Base-by-base conservation (phyloP, 2,888 invertebrate species). In the Tetragnatha montana region DNA sequence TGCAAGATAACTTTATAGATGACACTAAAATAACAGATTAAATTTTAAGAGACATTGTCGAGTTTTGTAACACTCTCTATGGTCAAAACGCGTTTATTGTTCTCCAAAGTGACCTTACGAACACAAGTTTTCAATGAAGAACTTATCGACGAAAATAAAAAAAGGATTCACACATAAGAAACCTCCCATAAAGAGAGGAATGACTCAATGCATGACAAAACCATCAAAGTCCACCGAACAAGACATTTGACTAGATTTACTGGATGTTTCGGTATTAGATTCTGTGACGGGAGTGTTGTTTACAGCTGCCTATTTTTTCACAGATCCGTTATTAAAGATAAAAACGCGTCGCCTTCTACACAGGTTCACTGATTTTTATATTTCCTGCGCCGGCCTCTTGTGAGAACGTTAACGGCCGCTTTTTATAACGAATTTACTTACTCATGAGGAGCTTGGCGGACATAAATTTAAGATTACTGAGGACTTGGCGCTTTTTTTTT, bases 191-290 rank as follows among this genome's bases (percentile, higher is more conserved):
- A 51, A 82, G 60, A 71, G 81, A 71, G n/a, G n/a, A 81, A 49
- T 19, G 60, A 21, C 70, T 10, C 21, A 73, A 50, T 51, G 14
- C n/a, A 19, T 74, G 82, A 81, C 81, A 81, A 75, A 81, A 69
- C 69, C 81, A 75, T 87, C 87, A 87, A 87, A 87, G 22, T 81
- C 70, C 50, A 51, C 49, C 74, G 75, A 81, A 87, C 81, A 86
- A 71, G 87, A 50, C 87, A 69, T 81, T 87, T 81, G 87, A 81
- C 78, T 84, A 84, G 86, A 81, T 81, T 87, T 87, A 88, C 81
- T 88, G 60, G 22, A 78, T 87, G 87, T 87, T 74, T 81, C 69
- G 75, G 69, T 22, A 76, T 81, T 81, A 69, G 81, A 76, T 70
- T 76, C 87, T 87, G 69, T 81, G 81, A 81, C 81, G 49, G 19